These are phyloP conservation scores for Vidua chalybeata DNA, from an alignment of 2,113 vertebrate species.

Conservation along the genomic window DNA sequence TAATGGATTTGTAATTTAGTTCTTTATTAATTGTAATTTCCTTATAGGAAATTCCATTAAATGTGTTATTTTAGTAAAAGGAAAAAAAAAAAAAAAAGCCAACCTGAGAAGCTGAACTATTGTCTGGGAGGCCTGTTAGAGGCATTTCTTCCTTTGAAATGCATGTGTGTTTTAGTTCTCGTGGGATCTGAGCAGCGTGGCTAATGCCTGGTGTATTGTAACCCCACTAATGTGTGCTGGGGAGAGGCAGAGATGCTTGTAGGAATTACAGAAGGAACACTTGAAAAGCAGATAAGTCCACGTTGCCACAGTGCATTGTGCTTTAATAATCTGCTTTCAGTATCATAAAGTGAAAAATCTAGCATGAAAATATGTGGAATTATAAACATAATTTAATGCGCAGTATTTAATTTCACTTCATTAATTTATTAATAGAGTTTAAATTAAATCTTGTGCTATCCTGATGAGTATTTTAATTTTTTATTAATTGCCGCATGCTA, in stretches of 20 bases:
- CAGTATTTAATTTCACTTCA: slow-evolving; percentile 20
- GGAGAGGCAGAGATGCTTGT: slow-evolving; percentile 22
- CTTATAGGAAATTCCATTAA: slow-evolving; percentile 63
- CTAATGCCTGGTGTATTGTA: slow-evolving; percentile 31
- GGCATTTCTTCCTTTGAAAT: not conserved
- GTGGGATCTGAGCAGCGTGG: slow-evolving; percentile 22
- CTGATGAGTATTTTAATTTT: slow-evolving; percentile 34
- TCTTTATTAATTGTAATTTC: slow-evolving; percentile 69
- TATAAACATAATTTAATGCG: not conserved
- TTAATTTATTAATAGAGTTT: slow-evolving; percentile 57
- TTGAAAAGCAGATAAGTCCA: not conserved
- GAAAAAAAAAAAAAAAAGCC: not conserved
- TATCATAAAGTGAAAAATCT: not conserved
- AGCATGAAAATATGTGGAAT: not conserved
- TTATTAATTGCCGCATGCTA: slow-evolving; percentile 26
- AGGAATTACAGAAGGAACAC: not conserved
- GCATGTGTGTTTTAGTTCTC: slow-evolving; percentile 37
- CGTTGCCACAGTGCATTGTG: not conserved
- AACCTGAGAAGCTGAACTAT: not conserved
- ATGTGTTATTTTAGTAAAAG: slow-evolving; percentile 41
- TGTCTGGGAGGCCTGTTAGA: not conserved
- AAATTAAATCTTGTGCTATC: slow-evolving; percentile 26
- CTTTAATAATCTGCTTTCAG: not conserved
- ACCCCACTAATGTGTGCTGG: slow-evolving; percentile 39
- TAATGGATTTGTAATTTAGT: slow-evolving; percentile 72